phyloP scores from a whole-genome alignment of 1,140 invertebrate species.

The Caenorhabditis remanei region DNA sequence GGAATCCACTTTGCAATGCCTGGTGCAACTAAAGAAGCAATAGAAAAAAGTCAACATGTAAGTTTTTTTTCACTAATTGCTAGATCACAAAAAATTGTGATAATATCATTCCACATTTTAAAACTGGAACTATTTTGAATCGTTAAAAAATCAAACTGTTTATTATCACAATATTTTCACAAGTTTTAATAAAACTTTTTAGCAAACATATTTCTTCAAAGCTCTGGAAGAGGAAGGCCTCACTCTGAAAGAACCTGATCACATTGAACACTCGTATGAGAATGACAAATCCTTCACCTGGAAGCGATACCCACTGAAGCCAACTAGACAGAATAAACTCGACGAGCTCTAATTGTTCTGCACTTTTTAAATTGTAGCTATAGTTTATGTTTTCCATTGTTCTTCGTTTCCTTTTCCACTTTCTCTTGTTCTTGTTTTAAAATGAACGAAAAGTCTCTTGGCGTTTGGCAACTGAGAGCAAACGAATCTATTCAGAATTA shows the following conservation, averaged over 20 bases:
- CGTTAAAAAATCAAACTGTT: slow-evolving; percentile 66
- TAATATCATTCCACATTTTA: too few species aligned
- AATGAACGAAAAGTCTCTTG: background rate
- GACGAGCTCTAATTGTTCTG: slow-evolving; percentile 61
- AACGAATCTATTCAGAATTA: slow-evolving; percentile 45
- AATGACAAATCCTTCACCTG: slow-evolving; percentile 62
- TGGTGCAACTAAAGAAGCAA: slow-evolving; percentile 75
- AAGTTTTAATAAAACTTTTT: background rate
- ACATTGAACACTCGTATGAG: slow-evolving; percentile 65
- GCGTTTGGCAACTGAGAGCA: background rate
- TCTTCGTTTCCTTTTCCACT: background rate
- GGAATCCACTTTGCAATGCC: slow-evolving; percentile 81
- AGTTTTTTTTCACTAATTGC: slow-evolving; percentile 29
- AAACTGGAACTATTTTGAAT: slow-evolving; percentile 36
- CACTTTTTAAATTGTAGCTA: slow-evolving; percentile 31
- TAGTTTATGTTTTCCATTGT: slow-evolving; percentile 46
- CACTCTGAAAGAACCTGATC: slow-evolving; percentile 82
- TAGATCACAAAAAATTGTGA: too few species aligned
- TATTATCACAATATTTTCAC: background rate
- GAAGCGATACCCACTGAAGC: slow-evolving; percentile 59
- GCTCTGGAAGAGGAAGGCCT: slow-evolving; percentile 83
- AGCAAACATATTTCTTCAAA: slow-evolving; percentile 82
- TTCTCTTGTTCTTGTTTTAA: background rate
- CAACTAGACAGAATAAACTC: slow-evolving; percentile 63
- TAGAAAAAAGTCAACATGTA: slow-evolving; percentile 64